A percentile compares a stretch with the other conserved stretches of the same genome.
Conservation (phyloP, 1,140 invertebrate genomes). For the Maconellicoccus hirsutus region DNA sequence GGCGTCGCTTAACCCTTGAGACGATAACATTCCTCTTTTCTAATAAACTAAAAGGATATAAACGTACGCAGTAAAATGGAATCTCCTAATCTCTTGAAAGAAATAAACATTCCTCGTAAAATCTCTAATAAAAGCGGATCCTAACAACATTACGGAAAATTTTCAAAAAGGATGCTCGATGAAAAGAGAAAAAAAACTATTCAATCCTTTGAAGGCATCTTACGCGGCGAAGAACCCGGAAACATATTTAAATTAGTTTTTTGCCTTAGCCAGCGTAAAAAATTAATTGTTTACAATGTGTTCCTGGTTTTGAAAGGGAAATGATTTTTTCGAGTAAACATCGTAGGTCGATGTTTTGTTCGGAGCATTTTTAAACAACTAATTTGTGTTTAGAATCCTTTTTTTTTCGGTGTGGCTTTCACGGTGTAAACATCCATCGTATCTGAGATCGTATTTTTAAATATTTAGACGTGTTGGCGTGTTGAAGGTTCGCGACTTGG, state of each 20-base stretch:
- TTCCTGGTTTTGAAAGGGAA: constrained; percentile 3
- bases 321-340: constrained; percentile 3
- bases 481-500: background rate
- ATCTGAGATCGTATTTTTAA: background rate
- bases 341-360: background rate
- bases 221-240: background rate
- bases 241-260: constrained; percentile 6
- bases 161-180: background rate
- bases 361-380: background rate
- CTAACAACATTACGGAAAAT: constrained; percentile 11
- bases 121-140: constrained; percentile 10
- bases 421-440: background rate
- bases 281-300: background rate
- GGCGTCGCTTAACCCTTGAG: too few relatives aligned
- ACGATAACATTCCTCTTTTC: constrained; percentile 13
- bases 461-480: background rate
- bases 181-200: background rate
- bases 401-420: background rate
- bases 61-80: constrained; percentile 11
- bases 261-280: background rate
- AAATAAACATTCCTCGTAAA: constrained; percentile 18
- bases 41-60: constrained; percentile 23
- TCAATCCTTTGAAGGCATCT: background rate
- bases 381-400: background rate
- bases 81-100: constrained; percentile 17